These are phyloP conservation scores for Coleophora deauratella DNA, from an alignment of 2,888 invertebrate species.

Conservation along the genomic window DNA sequence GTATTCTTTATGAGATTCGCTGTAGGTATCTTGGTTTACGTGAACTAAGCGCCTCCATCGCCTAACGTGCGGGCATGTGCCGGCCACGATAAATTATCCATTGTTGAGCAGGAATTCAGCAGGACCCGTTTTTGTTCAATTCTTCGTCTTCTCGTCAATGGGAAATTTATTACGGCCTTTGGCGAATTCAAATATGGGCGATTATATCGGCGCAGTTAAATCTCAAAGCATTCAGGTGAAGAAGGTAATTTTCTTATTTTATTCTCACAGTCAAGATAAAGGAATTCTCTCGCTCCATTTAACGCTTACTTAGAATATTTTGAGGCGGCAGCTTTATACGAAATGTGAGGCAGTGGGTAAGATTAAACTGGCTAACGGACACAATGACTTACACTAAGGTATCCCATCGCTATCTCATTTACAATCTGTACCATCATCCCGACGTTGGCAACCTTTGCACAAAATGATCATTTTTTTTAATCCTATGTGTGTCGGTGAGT, in stretches of 20 bases:
- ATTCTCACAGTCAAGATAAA: constrained; percentile 30
- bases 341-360: constrained; percentile 7
- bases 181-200: constrained; percentile 65
- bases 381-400: not conserved
- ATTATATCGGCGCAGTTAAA: constrained; percentile 59
- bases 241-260: constrained; percentile 47
- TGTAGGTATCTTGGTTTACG: too few species aligned
- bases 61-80: constrained; percentile 33
- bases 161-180: constrained; percentile 65
- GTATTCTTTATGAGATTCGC: too few species aligned
- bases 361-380: constrained; percentile 8
- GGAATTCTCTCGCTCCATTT: constrained; percentile 30
- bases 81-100: constrained; percentile 68
- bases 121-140: constrained; percentile 70
- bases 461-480: too few species aligned
- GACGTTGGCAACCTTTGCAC: too few species aligned
- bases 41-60: too few species aligned
- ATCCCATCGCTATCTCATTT: too few species aligned
- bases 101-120: constrained; percentile 63
- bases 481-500: too few species aligned
- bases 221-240: constrained; percentile 42
- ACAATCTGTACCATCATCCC: too few species aligned
- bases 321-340: constrained; percentile 5
- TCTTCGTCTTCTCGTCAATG: constrained; percentile 68
- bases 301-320: constrained; percentile 13